Percentiles rank a stretch among this genome's conserved stretches.
These are phyloP conservation scores for Buteo buteo DNA, from an alignment of 2,113 vertebrate genomes.

Conservation along the genomic window DNA sequence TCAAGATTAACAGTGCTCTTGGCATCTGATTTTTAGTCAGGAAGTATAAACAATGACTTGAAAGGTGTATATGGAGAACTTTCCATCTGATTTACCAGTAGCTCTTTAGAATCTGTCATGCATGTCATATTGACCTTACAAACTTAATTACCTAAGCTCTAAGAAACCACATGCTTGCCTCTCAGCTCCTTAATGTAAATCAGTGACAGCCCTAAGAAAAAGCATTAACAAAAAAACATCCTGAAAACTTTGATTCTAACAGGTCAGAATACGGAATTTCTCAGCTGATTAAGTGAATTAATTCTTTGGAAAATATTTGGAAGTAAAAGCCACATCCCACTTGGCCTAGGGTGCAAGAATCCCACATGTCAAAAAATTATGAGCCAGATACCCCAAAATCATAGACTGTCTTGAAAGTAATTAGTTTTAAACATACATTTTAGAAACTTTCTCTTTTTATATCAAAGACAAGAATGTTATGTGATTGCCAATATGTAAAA, in stretches of 20 bases:
- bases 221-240: neutral
- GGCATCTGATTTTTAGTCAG: slow-evolving; percentile 38
- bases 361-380: neutral
- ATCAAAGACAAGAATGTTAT: neutral
- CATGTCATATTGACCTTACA: slow-evolving; percentile 36
- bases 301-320: neutral
- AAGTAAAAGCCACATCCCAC: neutral
- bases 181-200: neutral
- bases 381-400: neutral
- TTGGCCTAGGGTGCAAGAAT: neutral
- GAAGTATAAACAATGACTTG: slow-evolving; percentile 45
- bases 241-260: neutral
- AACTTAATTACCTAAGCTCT: slow-evolving; percentile 31
- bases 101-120: slow-evolving; percentile 26
- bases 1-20: slow-evolving; percentile 15
- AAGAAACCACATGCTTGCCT: neutral
- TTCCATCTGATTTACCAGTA: slow-evolving; percentile 38
- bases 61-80: slow-evolving; percentile 14
- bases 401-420: neutral
- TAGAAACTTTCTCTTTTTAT: neutral
- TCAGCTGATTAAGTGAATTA: neutral
- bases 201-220: neutral
- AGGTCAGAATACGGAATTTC: neutral
- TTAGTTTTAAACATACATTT: neutral
- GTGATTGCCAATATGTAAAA: neutral